Percentiles rank a stretch among this genome's conserved stretches.
These are phyloP conservation scores for Hydractinia echinata DNA, from an alignment of 30 jellyfish, hydroid and myxozoan species.

Conservation along the genomic window DNA sequence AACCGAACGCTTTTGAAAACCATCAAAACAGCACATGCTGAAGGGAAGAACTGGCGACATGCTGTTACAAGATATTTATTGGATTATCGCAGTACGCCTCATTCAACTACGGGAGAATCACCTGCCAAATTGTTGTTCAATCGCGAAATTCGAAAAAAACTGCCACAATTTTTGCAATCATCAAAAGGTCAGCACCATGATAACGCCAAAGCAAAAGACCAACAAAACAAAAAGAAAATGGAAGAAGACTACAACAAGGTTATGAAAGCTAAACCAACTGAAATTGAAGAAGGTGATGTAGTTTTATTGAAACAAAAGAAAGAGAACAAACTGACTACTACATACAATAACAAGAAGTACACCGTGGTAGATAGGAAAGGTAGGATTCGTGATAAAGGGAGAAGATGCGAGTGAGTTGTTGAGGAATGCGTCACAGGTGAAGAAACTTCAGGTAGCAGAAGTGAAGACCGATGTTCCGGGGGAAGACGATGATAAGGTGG, in stretches of 20 bases:
- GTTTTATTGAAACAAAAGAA: not conserved
- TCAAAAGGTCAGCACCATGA: not conserved
- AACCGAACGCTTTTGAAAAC: not conserved
- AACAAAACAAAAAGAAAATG: not conserved
- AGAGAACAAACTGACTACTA: not conserved
- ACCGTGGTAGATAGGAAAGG: not conserved
- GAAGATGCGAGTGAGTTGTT: not conserved
- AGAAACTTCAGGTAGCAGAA: not conserved
- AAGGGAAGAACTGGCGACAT: not conserved
- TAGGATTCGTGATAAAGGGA: not conserved
- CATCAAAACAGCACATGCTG: not conserved
- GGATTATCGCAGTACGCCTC: constrained; percentile 28
- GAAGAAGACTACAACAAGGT: constrained; percentile 22
- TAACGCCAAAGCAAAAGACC: constrained; percentile 9
- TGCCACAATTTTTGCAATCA: constrained; percentile 4
- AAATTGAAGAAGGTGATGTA: not conserved
- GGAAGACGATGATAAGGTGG: too few species aligned
- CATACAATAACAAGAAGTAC: not conserved
- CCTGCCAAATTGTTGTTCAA: constrained; percentile 31
- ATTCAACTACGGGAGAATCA: constrained; percentile 23
- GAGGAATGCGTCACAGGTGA: not conserved
- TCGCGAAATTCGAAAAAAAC: not conserved
- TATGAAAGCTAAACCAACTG: not conserved
- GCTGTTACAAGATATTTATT: not conserved
- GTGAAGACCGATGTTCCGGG: too few species aligned